Evolutionary conservation across 35 echinoderm and acorn worm species (phyloP).

Genomic region (Heliocidaris tuberculata): DNA sequence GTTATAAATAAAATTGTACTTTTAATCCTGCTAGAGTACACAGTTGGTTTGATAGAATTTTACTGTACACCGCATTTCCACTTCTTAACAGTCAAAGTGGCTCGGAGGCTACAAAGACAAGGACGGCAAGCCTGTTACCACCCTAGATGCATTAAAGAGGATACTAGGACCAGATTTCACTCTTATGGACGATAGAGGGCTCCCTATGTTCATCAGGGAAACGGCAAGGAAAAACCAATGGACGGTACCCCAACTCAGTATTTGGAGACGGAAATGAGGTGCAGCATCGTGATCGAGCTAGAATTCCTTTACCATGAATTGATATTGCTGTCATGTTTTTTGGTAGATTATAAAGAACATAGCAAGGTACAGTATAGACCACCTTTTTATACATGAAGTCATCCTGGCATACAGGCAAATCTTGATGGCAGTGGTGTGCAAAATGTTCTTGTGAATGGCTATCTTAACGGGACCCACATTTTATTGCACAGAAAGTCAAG

Average conservation of each 20-base stretch:
- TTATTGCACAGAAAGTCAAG: neutral
- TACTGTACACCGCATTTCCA: neutral
- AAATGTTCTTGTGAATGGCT: too few species aligned
- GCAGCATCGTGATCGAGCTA: neutral
- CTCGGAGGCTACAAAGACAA: slow-evolving; percentile 81
- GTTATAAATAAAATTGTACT: too few species aligned
- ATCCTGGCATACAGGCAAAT: neutral
- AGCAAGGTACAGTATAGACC: neutral
- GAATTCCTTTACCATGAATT: neutral
- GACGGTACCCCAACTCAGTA: slow-evolving; percentile 61
- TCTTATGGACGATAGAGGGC: slow-evolving; percentile 71
- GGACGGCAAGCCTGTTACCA: slow-evolving; percentile 74
- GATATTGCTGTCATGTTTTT: neutral
- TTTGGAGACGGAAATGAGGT: slow-evolving; percentile 87
- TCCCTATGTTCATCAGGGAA: slow-evolving; percentile 87
- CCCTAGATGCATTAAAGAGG: slow-evolving; percentile 75
- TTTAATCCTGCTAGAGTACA: neutral
- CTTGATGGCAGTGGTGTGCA: neutral
- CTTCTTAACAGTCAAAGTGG: slow-evolving; percentile 77
- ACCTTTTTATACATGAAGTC: neutral
- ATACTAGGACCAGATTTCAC: slow-evolving; percentile 78
- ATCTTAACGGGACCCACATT: too few species aligned
- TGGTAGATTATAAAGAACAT: neutral
- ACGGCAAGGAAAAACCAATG: slow-evolving; percentile 91
- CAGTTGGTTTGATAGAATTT: neutral